Percentiles rank a stretch among this genome's conserved stretches.
Evolutionary conservation across 2,113 vertebrate species (phyloP).

Genomic region (Oplegnathus fasciatus): DNA sequence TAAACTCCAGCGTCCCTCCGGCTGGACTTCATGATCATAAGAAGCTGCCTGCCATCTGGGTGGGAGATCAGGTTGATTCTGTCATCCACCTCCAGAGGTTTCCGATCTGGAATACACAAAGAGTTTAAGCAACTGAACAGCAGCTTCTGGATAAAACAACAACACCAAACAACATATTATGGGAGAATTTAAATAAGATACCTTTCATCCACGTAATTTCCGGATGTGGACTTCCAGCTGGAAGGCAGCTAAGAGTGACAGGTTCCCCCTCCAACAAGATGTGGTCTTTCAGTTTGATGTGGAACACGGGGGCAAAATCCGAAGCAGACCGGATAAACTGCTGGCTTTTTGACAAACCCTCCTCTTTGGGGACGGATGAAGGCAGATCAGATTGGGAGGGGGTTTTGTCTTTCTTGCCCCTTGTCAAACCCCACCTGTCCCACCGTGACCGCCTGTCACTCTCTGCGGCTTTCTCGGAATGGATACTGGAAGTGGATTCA

Average conservation of each 20-base stretch:
- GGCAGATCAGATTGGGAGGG: slow-evolving; percentile 88
- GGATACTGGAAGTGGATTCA: slow-evolving; percentile 87
- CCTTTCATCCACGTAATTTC: slow-evolving; percentile 94
- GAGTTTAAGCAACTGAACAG: neutral
- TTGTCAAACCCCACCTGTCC: slow-evolving; percentile 92
- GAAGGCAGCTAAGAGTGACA: slow-evolving; percentile 92
- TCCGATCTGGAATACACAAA: slow-evolving; percentile 85
- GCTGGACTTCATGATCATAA: slow-evolving; percentile 87
- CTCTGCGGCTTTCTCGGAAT: slow-evolving; percentile 82
- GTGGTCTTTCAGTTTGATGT: slow-evolving; percentile 96
- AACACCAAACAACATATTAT: no score
- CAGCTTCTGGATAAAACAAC: neutral
- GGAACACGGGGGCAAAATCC: slow-evolving; percentile 95
- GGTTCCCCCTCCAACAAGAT: slow-evolving; percentile 92
- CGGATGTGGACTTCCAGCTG: slow-evolving; percentile 91
- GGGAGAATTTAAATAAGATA: slow-evolving; percentile 45
- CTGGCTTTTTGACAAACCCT: slow-evolving; percentile 75
- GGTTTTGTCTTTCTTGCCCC: slow-evolving; percentile 89
- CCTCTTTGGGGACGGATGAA: slow-evolving; percentile 80
- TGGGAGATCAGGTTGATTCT: slow-evolving; percentile 87
- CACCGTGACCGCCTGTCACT: slow-evolving; percentile 86
- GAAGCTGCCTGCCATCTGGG: slow-evolving; percentile 93
- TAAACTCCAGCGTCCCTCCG: slow-evolving; percentile 91
- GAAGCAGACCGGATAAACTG: slow-evolving; percentile 87
- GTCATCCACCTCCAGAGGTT: slow-evolving; percentile 84